Conservation (phyloP, 2,113 vertebrate species). For the Microtus oregoni region DNA sequence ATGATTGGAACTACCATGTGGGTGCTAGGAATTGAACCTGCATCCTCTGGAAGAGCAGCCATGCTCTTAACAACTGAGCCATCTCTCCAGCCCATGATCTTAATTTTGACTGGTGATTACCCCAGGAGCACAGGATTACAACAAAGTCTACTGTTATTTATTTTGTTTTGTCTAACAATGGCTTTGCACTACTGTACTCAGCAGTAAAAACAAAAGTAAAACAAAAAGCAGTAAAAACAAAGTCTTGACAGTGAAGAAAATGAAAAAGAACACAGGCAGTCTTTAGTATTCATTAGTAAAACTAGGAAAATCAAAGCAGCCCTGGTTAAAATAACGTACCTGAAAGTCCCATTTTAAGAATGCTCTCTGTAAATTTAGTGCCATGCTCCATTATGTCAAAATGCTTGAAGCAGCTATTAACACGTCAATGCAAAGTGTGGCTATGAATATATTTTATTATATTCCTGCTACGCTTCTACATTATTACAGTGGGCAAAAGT, state of each 20-base stretch:
- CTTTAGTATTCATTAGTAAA: background rate
- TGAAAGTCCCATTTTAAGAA: background rate
- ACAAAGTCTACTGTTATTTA: background rate
- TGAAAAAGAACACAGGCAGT: slow-evolving; percentile 51
- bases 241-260: background rate
- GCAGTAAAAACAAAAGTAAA: background rate
- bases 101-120: background rate
- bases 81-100: background rate
- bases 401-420: slow-evolving; percentile 44
- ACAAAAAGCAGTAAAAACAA: background rate
- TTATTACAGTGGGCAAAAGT: background rate
- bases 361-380: background rate
- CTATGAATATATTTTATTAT: slow-evolving; percentile 32
- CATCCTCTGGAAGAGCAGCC: background rate
- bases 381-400: slow-evolving; percentile 41
- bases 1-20: background rate
- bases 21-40: background rate
- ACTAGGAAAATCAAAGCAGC: background rate
- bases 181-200: background rate
- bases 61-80: background rate
- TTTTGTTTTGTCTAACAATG: slow-evolving; percentile 59
- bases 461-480: slow-evolving; percentile 26
- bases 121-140: slow-evolving; percentile 6
- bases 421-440: slow-evolving; percentile 21
- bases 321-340: slow-evolving; percentile 3